Conservation (phyloP, 2,888 invertebrate species). For the Agrenia bidenticulata region DNA sequence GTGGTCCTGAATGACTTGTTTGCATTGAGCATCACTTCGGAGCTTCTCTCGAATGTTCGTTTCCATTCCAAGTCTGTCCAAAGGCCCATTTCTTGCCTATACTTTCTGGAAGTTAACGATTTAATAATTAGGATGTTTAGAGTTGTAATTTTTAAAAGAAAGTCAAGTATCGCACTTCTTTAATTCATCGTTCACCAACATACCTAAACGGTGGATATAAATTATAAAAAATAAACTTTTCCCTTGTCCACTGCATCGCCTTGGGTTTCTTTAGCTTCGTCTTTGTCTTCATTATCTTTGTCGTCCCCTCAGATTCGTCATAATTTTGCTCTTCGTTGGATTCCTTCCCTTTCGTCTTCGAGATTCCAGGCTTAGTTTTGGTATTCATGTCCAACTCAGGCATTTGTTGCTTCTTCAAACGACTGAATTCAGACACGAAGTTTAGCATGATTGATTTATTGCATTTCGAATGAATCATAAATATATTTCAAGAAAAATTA, state of each 20-base stretch:
- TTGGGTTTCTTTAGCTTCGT: background rate
- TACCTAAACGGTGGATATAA: constrained; percentile 1
- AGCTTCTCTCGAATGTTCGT: constrained; percentile 33
- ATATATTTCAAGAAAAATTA: too few species aligned
- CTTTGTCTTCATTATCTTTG: constrained; percentile 19
- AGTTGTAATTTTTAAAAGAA: too few species aligned
- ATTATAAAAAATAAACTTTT: background rate
- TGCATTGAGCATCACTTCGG: constrained; percentile 25
- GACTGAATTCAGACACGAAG: constrained; percentile 4
- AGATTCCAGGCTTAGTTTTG: background rate
- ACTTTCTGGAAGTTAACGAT: too few species aligned
- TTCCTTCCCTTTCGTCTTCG: too few species aligned
- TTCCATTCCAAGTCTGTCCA: constrained; percentile 31
- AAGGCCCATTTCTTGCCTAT: background rate
- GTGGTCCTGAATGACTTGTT: constrained; percentile 26
- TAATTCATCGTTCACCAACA: background rate
- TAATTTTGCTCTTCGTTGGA: constrained; percentile 19
- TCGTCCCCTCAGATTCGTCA: constrained; percentile 25
- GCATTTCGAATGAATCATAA: too few species aligned
- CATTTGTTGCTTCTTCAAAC: constrained; percentile 16
- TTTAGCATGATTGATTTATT: too few species aligned
- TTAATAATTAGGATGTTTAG: too few species aligned
- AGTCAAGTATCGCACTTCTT: background rate
- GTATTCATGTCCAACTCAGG: background rate
- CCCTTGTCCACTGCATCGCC: background rate